phyloP scores from a whole-genome alignment of 2,888 invertebrate genomes.

The Himalopsyche kuldschensis region DNA sequence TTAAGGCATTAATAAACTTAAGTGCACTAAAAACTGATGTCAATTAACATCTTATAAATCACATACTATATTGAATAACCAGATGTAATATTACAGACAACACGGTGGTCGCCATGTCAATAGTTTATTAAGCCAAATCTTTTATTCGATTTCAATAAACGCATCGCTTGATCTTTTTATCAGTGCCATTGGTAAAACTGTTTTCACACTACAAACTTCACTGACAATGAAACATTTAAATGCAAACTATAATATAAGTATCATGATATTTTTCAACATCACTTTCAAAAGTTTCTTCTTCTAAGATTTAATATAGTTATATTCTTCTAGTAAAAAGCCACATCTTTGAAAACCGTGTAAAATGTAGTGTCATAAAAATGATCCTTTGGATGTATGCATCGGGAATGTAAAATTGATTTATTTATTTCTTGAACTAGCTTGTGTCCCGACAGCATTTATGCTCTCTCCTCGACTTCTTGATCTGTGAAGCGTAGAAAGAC shows the following conservation, averaged over 20 bases:
- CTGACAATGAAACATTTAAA: neutral
- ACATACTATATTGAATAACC: neutral
- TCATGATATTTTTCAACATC: neutral
- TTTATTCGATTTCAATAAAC: neutral
- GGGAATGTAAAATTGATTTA: conserved; percentile 41
- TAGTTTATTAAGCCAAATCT: neutral
- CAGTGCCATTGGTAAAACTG: neutral
- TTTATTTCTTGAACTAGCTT: conserved; percentile 56
- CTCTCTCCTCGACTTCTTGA: conserved; percentile 83
- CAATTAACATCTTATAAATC: neutral
- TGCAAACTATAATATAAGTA: neutral
- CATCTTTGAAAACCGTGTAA: neutral
- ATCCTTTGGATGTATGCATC: neutral
- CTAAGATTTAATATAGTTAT: neutral
- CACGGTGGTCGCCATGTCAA: no score
- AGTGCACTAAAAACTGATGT: no score
- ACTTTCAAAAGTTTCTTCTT: neutral
- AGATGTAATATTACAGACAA: neutral
- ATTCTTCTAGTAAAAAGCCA: neutral
- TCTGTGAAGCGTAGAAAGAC: conserved; percentile 70
- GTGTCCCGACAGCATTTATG: conserved; percentile 70
- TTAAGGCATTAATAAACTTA: no score
- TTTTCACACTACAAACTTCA: neutral
- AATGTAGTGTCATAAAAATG: neutral
- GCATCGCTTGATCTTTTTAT: neutral